Percentiles rank a stretch among this genome's conserved stretches.
phyloP scores from a whole-genome alignment of 2,888 invertebrate genomes.

The Lasioglossum marginatum region DNA sequence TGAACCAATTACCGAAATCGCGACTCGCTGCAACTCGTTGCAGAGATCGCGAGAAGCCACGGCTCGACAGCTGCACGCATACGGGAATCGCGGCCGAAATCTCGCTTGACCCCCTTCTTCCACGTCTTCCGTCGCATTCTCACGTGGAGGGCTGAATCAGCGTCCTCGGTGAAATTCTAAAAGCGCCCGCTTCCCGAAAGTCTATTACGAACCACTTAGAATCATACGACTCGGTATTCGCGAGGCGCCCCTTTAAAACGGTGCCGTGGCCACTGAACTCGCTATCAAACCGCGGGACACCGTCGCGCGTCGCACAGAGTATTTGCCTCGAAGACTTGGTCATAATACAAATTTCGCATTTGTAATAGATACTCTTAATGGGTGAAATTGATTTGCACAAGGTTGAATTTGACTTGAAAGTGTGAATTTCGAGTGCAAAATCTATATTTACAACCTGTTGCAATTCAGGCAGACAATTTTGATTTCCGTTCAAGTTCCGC shows the following conservation, averaged over 20 bases:
- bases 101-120: slow-evolving; percentile 67
- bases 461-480: too few relatives aligned
- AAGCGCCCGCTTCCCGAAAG: slow-evolving; percentile 72
- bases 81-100: slow-evolving; percentile 60
- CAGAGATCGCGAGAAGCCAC: neutral
- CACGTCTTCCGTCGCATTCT: slow-evolving; percentile 57
- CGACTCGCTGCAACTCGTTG: neutral
- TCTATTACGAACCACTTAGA: slow-evolving; percentile 73
- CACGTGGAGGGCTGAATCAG: slow-evolving; percentile 68
- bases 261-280: slow-evolving; percentile 59
- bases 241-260: slow-evolving; percentile 41
- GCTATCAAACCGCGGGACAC: neutral
- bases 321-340: too few relatives aligned
- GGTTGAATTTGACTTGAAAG: too few relatives aligned
- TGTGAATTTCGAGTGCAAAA: too few relatives aligned
- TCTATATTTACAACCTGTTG: too few relatives aligned
- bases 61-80: slow-evolving; percentile 64
- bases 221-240: slow-evolving; percentile 65
- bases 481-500: too few relatives aligned
- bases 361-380: too few relatives aligned
- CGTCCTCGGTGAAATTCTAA: slow-evolving; percentile 72
- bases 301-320: too few relatives aligned
- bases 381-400: too few relatives aligned
- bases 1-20: slow-evolving; percentile 53
- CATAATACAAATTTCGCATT: too few relatives aligned